Conservation (phyloP, 2,888 invertebrate species). For the Metopia argyrocephala region DNA sequence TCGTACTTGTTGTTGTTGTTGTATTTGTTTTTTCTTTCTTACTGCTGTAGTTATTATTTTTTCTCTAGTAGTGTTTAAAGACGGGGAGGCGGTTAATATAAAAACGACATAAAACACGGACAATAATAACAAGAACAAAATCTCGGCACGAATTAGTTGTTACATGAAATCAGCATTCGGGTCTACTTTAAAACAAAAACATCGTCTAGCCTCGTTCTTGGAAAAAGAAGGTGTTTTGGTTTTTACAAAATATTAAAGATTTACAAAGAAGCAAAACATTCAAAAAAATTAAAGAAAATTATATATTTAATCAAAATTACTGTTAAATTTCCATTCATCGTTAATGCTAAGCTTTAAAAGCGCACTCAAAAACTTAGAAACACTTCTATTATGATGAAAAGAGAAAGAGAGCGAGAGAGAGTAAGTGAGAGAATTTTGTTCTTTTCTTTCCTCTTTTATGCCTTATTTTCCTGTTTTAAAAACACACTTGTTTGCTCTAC, state of each 20-base stretch:
- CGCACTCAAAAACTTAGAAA: no score
- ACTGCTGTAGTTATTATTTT: conserved; percentile 3
- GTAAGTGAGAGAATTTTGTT: neutral
- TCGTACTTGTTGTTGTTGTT: conserved; percentile 54
- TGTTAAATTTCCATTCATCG: no score
- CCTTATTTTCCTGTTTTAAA: conserved; percentile 24
- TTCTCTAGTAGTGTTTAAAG: conserved; percentile 36
- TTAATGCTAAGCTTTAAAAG: no score
- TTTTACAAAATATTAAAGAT: neutral
- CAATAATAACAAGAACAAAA: conserved; percentile 15
- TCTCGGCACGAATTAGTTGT: conserved; percentile 48
- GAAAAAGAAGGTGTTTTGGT: neutral
- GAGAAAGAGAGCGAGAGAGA: neutral
- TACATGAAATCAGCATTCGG: conserved; percentile 54
- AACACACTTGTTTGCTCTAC: conserved; percentile 58
- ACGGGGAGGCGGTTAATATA: conserved; percentile 42
- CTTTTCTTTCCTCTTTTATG: neutral
- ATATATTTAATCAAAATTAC: neutral
- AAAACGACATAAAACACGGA: conserved; percentile 11
- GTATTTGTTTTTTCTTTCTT: conserved; percentile 33
- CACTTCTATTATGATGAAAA: no score
- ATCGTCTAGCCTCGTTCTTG: conserved; percentile 55
- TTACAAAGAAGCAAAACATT: neutral
- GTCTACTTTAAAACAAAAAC: conserved; percentile 11
- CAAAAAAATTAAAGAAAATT: conserved; percentile 2